Conservation (phyloP, 2,797 vertebrate genomes). For the Ataeniobius toweri region DNA sequence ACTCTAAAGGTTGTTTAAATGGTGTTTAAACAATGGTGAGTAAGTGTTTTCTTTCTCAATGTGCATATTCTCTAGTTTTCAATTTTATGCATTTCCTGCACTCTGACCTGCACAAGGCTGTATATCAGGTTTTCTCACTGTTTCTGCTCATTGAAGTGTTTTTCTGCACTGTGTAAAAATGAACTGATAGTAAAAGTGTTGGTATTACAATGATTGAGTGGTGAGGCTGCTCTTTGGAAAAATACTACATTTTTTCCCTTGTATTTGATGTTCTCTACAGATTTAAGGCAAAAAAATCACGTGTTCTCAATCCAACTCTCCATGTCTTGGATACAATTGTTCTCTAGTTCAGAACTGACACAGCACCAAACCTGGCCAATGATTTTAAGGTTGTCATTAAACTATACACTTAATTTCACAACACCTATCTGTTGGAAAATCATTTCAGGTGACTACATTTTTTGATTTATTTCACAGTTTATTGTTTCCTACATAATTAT, state of each 20-base stretch:
- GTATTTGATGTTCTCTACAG: background rate
- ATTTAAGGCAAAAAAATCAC: background rate
- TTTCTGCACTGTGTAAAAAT: background rate
- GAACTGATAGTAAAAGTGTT: background rate
- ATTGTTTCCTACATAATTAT: no score
- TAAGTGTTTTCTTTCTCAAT: background rate
- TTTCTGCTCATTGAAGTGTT: conserved; percentile 6
- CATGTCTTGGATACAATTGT: background rate
- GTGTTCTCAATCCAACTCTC: background rate
- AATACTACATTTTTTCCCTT: background rate
- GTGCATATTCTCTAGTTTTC: background rate
- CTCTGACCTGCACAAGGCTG: conserved; percentile 2
- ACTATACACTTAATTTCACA: no score
- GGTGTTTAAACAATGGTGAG: conserved; percentile 8
- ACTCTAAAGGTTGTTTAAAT: conserved; percentile 7
- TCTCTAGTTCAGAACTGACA: no score
- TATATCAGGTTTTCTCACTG: conserved; percentile 5
- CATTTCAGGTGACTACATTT: no score
- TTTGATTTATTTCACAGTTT: no score
- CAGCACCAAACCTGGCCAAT: no score
- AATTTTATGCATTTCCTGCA: background rate
- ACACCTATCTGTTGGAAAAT: no score
- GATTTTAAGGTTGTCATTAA: no score
- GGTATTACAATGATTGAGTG: background rate
- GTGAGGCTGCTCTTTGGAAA: background rate